Base-by-base conservation (phyloP, 2,888 invertebrate species). In the Ochropleura leucogaster region DNA sequence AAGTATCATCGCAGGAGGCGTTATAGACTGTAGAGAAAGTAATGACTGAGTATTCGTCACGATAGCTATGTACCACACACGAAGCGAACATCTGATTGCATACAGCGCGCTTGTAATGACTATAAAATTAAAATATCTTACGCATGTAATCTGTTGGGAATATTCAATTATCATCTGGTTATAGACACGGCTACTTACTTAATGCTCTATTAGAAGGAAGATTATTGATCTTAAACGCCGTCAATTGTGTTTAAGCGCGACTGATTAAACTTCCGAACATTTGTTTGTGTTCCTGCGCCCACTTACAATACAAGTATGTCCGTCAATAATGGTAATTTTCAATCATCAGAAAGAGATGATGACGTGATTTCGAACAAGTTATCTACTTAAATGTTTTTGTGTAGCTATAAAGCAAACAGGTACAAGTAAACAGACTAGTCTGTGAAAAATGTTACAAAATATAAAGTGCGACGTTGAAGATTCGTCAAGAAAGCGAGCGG, bases 401-500 rank as follows among this genome's bases (percentile, higher is more conserved):
- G 63, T 77, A 83, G 80, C 85, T 86, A 88, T 88, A 86, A 88
- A 91, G 84, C 87, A 87, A 89, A 86, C 85, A 90, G 85, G 87
- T 87, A 86, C 85, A 90, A 85, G 87, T 87, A 89, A 78, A 70
- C 79, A 80, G 82, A 85, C 75, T 77, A 85, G 88, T 84, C 88
- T 90, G 90, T 93, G 91, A 93, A 93, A 94, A 93, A 94, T 92
- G 93, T 93, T 93, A 92, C 92, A 92, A 94, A 94, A 94, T 93
- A 94, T 93, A 93, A 93, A 93, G 92, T 93, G 94, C 93, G 93
- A 93, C 93, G 92, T 93, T 88, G 93, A 93, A 94, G 93, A 95
- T 95, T 94, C 95, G 95, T 95, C 94, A 95, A 93, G 94, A 93
- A 91, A 90, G 92, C 93, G 92, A 89, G 89, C 90, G 92, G 89